Percentiles rank a stretch among this genome's conserved stretches.
These are phyloP conservation scores for Crocallis elinguaria DNA, from an alignment of 2,888 invertebrate genomes.

Conservation along the genomic window DNA sequence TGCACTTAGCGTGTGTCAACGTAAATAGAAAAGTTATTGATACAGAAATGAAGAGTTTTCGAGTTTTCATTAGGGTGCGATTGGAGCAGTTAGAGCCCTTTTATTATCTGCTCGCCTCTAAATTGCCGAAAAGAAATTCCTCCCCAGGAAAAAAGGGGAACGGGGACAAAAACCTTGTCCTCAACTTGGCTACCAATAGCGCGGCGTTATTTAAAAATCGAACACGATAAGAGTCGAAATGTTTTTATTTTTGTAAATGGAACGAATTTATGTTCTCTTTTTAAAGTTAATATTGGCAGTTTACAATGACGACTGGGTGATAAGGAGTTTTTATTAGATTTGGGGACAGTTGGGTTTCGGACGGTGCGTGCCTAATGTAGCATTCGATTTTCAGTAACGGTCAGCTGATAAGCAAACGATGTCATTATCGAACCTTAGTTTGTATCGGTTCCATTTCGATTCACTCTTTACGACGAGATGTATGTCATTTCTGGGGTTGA, in stretches of 20 bases:
- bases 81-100: constrained; percentile 83
- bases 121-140: constrained; percentile 84
- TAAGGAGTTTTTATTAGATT: constrained; percentile 80
- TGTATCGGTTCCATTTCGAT: constrained; percentile 69
- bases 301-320: constrained; percentile 70
- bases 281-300: constrained; percentile 78
- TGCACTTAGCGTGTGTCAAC: constrained; percentile 51
- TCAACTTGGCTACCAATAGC: constrained; percentile 78
- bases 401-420: constrained; percentile 84
- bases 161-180: constrained; percentile 78
- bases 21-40: constrained; percentile 72
- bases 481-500: constrained; percentile 18
- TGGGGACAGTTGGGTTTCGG: constrained; percentile 71
- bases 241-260: constrained; percentile 83
- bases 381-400: constrained; percentile 84
- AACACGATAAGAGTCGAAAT: constrained; percentile 81
- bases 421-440: constrained; percentile 80
- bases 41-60: constrained; percentile 77
- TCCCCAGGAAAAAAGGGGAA: constrained; percentile 76
- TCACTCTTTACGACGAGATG: constrained; percentile 43
- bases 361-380: constrained; percentile 78
- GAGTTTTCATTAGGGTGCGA: constrained; percentile 83
- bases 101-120: constrained; percentile 84
- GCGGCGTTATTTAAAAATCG: constrained; percentile 83
- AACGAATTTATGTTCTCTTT: constrained; percentile 78